Base-by-base conservation (phyloP, 2,113 vertebrate genomes). In the Sakesphorus luctuosus region DNA sequence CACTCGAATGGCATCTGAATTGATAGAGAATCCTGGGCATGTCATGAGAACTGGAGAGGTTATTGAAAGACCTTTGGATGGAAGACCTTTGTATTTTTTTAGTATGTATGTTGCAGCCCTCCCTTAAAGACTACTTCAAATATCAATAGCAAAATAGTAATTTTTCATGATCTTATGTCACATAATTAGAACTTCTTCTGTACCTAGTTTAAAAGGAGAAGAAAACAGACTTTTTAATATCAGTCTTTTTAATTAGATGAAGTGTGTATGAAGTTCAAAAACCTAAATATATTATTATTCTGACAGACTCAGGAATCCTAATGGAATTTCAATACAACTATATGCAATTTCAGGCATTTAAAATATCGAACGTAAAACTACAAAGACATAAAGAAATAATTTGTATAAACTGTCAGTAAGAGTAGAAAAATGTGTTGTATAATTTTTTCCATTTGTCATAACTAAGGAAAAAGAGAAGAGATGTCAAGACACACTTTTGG, bases 321-420 rank as follows among this genome's bases (percentile, higher is more conserved):
- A 67, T 93, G 73, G 80, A 75, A 85, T 96, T 52, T 91, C 59
- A 74, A 46, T 75, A 33, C 35, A 81, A 40, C 67, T 58, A 18
- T 76, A 49, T 84, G 80, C 47, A 93, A 79, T 68, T 93, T 94
- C 44, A 89, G 17, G 44, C 75, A 74, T 92, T 90, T 89, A 89
- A 84, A 96, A 95, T 94, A 93, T 89, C 94, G 63, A 79, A 83
- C 56, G 47, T 86, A 73, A 91, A 90, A 67, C 38, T 84, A 72
- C 36, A 66, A 90, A 91, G 81, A 87, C 46, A 35, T 87, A 91
- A 91, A 96, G 91, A 55, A 95, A 89, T 65, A 85, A 91, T 87
- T 96, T 93, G 67, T 89, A 46, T 76, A 89, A 96, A 35, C 87
- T 96, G 91, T 94, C 91, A 90, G 21, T 96, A 85, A 91, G 65